These are phyloP conservation scores for Apus apus DNA, from an alignment of 2,113 vertebrate genomes.

Conservation along the genomic window DNA sequence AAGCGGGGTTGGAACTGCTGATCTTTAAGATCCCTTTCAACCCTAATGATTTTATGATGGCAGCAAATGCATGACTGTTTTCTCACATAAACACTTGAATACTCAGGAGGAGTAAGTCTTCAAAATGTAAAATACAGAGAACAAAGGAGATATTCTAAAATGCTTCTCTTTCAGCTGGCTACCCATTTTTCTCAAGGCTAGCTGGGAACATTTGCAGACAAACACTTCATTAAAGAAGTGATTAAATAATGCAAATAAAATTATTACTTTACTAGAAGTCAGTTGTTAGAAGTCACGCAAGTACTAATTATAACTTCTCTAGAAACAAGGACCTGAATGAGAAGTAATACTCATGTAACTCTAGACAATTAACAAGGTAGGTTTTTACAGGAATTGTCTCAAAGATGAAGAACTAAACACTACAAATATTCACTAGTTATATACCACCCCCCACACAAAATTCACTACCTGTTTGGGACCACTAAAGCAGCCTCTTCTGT, in stretches of 20 bases:
- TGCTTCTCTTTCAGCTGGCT: not conserved
- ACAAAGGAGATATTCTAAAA: not conserved
- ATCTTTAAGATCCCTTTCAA: no score
- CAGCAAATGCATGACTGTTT: not conserved
- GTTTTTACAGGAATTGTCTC: not conserved
- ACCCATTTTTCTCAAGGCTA: not conserved
- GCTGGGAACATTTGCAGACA: not conserved
- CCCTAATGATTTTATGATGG: not conserved
- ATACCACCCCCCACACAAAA: not conserved
- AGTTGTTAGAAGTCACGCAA: conserved; percentile 45
- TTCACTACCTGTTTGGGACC: not conserved
- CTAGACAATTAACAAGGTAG: conserved; percentile 34
- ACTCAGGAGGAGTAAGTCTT: not conserved
- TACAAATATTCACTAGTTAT: conserved; percentile 1
- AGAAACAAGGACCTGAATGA: conserved; percentile 49
- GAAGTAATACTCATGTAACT: conserved; percentile 22
- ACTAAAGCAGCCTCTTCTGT: not conserved
- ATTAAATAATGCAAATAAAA: conserved; percentile 37
- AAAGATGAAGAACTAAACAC: conserved; percentile 2
- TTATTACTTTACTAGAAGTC: conserved; percentile 29
- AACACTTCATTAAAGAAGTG: not conserved
- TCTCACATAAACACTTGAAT: not conserved
- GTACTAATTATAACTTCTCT: conserved; percentile 62
- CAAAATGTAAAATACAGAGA: not conserved
- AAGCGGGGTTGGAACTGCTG: no score